Evolutionary conservation across 2,888 invertebrate species (phyloP).

Genomic region (Apocheima hispidaria): DNA sequence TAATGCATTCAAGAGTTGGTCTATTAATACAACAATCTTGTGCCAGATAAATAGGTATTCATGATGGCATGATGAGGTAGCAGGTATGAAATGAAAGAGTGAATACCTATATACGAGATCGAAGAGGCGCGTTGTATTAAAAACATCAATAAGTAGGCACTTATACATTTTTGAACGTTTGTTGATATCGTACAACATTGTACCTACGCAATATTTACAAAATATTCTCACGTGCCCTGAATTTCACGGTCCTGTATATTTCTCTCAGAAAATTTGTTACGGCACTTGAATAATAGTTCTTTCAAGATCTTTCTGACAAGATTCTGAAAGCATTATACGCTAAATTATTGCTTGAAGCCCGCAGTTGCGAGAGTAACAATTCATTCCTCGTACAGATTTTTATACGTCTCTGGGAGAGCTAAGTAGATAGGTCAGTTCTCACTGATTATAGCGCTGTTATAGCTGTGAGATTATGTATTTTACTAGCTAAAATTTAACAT

Average conservation of each 20-base stretch:
- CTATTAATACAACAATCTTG: too few species aligned
- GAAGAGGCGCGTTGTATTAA: too few species aligned
- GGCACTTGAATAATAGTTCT: conserved; percentile 12
- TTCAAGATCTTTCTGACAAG: conserved; percentile 17
- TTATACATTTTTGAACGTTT: too few species aligned
- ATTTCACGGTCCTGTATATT: conserved; percentile 14
- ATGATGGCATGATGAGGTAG: too few species aligned
- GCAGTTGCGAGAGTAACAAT: conserved; percentile 34
- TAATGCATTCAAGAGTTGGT: too few species aligned
- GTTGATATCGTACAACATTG: too few species aligned
- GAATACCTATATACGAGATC: too few species aligned
- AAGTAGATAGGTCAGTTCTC: neutral
- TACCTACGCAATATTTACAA: neutral
- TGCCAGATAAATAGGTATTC: too few species aligned
- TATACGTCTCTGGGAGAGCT: conserved; percentile 19
- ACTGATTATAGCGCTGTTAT: too few species aligned
- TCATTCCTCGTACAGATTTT: conserved; percentile 40
- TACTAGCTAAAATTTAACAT: too few species aligned
- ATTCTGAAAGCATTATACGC: conserved; percentile 16
- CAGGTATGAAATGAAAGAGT: too few species aligned
- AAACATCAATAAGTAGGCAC: neutral
- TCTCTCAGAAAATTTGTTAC: conserved; percentile 15
- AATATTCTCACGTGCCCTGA: conserved; percentile 8
- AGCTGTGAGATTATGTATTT: too few species aligned
- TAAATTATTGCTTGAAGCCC: conserved; percentile 31